Percentiles rank a stretch among this genome's conserved stretches.
Conservation (phyloP, 92 coral and sea anemone genomes). For the Porites cylindrica region DNA sequence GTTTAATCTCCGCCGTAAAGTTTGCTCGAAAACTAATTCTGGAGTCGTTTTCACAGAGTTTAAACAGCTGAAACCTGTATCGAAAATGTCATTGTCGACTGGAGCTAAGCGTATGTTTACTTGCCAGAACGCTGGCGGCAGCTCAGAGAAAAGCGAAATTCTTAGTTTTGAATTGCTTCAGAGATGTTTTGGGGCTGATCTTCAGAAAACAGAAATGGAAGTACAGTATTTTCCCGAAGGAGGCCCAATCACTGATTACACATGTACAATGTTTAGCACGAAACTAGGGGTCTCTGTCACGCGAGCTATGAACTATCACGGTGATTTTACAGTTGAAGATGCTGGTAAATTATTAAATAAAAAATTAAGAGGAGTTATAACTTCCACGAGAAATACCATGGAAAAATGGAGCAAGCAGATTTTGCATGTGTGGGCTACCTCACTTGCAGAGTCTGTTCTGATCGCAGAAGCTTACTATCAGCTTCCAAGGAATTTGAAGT, state of each 20-base stretch:
- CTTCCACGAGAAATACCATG: slow-evolving; percentile 76
- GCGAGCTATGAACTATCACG: slow-evolving; percentile 85
- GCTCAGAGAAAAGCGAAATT: slow-evolving; percentile 83
- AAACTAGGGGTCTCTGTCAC: slow-evolving; percentile 87
- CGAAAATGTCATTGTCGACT: slow-evolving; percentile 70
- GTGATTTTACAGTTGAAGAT: slow-evolving; percentile 80
- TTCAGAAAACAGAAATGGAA: slow-evolving; percentile 86
- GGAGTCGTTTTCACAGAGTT: slow-evolving; percentile 73
- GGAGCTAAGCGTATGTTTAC: slow-evolving; percentile 78
- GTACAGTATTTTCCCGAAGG: slow-evolving; percentile 83
- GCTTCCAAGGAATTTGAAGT: slow-evolving; percentile 54
- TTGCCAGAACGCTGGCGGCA: slow-evolving; percentile 89
- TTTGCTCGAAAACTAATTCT: slow-evolving; percentile 52
- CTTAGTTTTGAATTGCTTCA: slow-evolving; percentile 81
- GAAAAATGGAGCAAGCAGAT: slow-evolving; percentile 88
- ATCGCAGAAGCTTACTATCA: slow-evolving; percentile 64
- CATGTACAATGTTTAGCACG: slow-evolving; percentile 76
- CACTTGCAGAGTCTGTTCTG: slow-evolving; percentile 54
- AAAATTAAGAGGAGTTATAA: slow-evolving; percentile 75
- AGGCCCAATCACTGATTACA: slow-evolving; percentile 85
- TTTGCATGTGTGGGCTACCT: slow-evolving; percentile 84
- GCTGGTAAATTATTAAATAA: slow-evolving; percentile 65
- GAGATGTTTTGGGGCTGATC: slow-evolving; percentile 82
- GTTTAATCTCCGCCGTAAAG: slow-evolving; percentile 63
- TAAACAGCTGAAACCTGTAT: slow-evolving; percentile 60